A percentile compares a stretch with the other conserved stretches of the same genome.
phyloP scores from a whole-genome alignment of 2,113 vertebrate species.

The Tragelaphus buxtoni region DNA sequence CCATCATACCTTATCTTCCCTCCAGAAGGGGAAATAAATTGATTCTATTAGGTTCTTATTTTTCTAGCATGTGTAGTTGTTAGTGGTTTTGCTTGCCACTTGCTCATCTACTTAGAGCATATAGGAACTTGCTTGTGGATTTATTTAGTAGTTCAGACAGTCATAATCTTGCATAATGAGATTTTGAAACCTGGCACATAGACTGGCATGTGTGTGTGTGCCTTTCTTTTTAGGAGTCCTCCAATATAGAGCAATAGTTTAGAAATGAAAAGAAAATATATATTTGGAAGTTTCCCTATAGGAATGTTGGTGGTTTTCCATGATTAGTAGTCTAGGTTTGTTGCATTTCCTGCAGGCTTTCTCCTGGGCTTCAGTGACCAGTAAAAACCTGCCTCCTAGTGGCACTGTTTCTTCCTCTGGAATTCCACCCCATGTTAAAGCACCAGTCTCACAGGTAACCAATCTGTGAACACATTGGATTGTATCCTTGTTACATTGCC shows the following conservation, averaged over 20 bases:
- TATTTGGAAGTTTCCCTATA: conserved; percentile 80
- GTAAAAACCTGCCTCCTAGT: conserved; percentile 98
- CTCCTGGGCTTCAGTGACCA: conserved; percentile 99
- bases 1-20: conserved; percentile 41
- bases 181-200: conserved; percentile 59
- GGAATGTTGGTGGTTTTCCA: conserved; percentile 83
- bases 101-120: conserved; percentile 45
- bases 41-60: conserved; percentile 47
- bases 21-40: conserved; percentile 20
- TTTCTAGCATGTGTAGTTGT: conserved; percentile 57
- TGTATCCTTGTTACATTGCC: conserved; percentile 85
- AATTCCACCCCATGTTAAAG: conserved; percentile 97
- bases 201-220: conserved; percentile 74
- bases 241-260: conserved; percentile 51
- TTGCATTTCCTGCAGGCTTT: conserved; percentile 93
- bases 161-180: conserved; percentile 62
- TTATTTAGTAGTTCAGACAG: not conserved
- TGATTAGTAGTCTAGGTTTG: conserved; percentile 86
- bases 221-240: conserved; percentile 67
- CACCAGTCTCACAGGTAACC: conserved; percentile 96
- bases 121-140: conserved; percentile 63
- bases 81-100: conserved; percentile 66
- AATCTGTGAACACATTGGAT: conserved; percentile 84
- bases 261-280: conserved; percentile 74
- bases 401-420: conserved; percentile 95